Evolutionary conservation across 2,797 vertebrate species (phyloP).

Genomic region (Arrhamphus sclerolepis): DNA sequence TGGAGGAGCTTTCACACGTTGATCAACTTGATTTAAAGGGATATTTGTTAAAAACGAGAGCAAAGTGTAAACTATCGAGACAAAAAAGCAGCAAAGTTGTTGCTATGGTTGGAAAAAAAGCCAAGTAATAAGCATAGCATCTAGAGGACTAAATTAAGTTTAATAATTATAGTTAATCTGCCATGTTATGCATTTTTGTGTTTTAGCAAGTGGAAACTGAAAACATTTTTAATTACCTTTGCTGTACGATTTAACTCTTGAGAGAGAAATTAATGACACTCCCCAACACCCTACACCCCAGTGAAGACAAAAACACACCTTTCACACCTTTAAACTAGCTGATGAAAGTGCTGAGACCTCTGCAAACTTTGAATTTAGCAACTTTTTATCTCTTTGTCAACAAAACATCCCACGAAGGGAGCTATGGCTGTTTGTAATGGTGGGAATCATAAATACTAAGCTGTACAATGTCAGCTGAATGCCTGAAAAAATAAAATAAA

Average conservation of each 20-base stretch:
- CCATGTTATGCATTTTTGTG: background rate
- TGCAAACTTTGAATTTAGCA: slow-evolving; percentile 36
- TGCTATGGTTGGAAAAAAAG: background rate
- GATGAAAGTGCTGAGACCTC: slow-evolving; percentile 3
- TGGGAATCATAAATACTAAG: slow-evolving; percentile 53
- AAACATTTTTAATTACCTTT: slow-evolving; percentile 46
- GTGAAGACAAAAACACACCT: slow-evolving; percentile 44
- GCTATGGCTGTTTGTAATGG: slow-evolving; percentile 35
- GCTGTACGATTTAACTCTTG: slow-evolving; percentile 41
- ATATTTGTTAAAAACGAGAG: background rate
- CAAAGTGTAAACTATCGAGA: background rate
- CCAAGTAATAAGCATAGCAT: background rate
- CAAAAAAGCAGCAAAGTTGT: background rate
- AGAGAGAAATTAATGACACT: slow-evolving; percentile 41
- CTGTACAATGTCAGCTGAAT: slow-evolving; percentile 46
- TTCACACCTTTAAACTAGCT: slow-evolving; percentile 34
- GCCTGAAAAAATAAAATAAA: slow-evolving; percentile 34
- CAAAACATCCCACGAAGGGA: slow-evolving; percentile 12
- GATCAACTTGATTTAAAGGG: slow-evolving; percentile 37
- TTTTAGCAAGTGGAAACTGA: slow-evolving; percentile 20
- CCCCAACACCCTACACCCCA: slow-evolving; percentile 8
- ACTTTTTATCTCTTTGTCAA: slow-evolving; percentile 57
- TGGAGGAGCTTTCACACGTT: slow-evolving; percentile 34
- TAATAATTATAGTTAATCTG: slow-evolving; percentile 6
- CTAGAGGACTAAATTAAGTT: background rate